Evolutionary conservation across 2,888 invertebrate genomes (phyloP).

Genomic region (Drosophila pseudotakahashii): DNA sequence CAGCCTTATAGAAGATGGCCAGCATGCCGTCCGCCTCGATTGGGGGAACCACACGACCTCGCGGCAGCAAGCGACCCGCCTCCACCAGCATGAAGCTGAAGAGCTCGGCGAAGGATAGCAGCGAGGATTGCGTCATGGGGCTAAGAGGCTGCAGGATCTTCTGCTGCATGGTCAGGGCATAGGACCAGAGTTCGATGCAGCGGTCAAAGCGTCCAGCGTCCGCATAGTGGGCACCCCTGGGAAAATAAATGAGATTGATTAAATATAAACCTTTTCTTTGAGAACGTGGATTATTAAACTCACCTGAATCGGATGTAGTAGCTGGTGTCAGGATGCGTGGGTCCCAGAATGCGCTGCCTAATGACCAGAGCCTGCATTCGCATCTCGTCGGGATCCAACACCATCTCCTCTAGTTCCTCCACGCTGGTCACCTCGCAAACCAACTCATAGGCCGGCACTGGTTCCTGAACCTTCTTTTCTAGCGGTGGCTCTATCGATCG

Average conservation of each 20-base stretch:
- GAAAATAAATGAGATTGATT: not conserved
- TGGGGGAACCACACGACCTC: constrained; percentile 91
- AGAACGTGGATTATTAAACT: constrained; percentile 19
- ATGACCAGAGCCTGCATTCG: constrained; percentile 97
- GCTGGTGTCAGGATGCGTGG: constrained; percentile 98
- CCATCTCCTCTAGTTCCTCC: constrained; percentile 92
- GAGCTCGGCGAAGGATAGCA: constrained; percentile 97
- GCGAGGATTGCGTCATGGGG: constrained; percentile 96
- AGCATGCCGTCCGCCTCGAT: constrained; percentile 93
- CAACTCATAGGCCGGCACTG: constrained; percentile 95
- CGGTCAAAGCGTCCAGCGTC: constrained; percentile 96
- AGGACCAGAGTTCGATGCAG: constrained; percentile 98
- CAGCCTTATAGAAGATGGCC: constrained; percentile 92
- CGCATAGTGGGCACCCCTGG: constrained; percentile 95
- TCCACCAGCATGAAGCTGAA: constrained; percentile 97
- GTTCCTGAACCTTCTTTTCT: constrained; percentile 90
- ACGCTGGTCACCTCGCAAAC: constrained; percentile 92
- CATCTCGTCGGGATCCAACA: constrained; percentile 97
- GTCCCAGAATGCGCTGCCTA: constrained; percentile 94
- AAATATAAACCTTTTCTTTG: no score
- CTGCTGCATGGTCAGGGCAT: constrained; percentile 98
- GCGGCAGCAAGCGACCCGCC: constrained; percentile 88
- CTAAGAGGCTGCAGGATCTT: constrained; percentile 95
- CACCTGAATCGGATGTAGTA: constrained; percentile 95
- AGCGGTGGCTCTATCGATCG: constrained; percentile 89